Evolutionary conservation across 2,888 invertebrate species (phyloP).

Genomic region (Euphydryas editha): DNA sequence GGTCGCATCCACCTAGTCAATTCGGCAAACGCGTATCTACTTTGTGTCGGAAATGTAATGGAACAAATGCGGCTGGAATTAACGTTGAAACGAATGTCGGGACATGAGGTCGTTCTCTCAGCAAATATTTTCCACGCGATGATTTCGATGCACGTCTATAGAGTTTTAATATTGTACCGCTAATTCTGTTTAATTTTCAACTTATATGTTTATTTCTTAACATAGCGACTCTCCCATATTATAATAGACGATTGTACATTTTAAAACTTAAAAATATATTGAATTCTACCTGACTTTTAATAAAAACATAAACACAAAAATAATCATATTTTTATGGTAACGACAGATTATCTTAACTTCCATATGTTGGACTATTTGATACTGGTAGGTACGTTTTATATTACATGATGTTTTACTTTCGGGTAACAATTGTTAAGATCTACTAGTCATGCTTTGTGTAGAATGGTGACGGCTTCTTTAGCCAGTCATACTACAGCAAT

Average conservation of each 20-base stretch:
- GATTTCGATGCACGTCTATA: conserved; percentile 78
- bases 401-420: conserved; percentile 19
- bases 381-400: not conserved
- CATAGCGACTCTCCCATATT: too few species aligned
- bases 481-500: conserved; percentile 1
- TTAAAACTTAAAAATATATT: too few species aligned
- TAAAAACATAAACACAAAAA: too few species aligned
- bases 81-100: conserved; percentile 82
- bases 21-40: conserved; percentile 83
- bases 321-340: too few species aligned
- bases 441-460: conserved; percentile 62
- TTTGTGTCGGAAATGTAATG: conserved; percentile 84
- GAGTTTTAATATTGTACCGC: conserved; percentile 57
- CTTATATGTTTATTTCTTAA: not conserved
- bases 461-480: conserved; percentile 42
- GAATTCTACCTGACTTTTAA: too few species aligned
- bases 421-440: conserved; percentile 25
- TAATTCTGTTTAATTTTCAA: conserved; percentile 19
- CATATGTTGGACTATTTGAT: too few species aligned
- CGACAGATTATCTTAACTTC: too few species aligned
- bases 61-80: conserved; percentile 84
- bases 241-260: too few species aligned
- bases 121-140: conserved; percentile 81
- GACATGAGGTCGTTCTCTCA: conserved; percentile 77
- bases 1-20: conserved; percentile 83